Evolutionary conservation across 2,888 invertebrate genomes (phyloP), one percentile per base, ranked within the genome.

Genomic region (Polyommatus icarus): DNA sequence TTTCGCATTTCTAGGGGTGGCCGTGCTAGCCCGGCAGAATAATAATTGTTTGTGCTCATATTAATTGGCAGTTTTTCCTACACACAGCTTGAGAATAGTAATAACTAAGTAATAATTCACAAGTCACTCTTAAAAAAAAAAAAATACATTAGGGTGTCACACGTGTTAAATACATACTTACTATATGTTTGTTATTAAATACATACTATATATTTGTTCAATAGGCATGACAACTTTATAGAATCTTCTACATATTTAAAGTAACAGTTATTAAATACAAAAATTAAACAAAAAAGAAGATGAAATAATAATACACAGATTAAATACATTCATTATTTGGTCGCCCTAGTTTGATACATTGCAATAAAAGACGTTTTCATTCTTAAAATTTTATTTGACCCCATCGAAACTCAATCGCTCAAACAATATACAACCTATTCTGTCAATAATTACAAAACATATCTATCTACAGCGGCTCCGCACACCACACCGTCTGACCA

Each of bases 311-410:
- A 15, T 12, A 50, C 50, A 50, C 18, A 50, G 50, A 18, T 15
- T 18, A 4, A 50, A 54, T 36, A 36, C 8, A 36, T 36, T 36
- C 36, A 36, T 18, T 54, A 18, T 15, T 50, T 15, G 15, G 5
- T 54, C 18, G 54, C 18, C 54, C 18, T 54, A 18, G 54, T 4
- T 50, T 54, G 24, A 2, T 61, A 24, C 24, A 32, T 67, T 67
- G 18, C 61, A 82, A 82, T 81, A 81, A 82, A 82, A 83, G 77
- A 77, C 77, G 29, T 61, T 76, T 79, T 88, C 85, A 85, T 90
- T 92, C 91, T 93, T 92, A 91, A 90, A 92, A 87, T 91, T 93
- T 92, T 93, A 93, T 93, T 93, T 91, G 92, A 92, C 91, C 90
- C 91, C 91, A 91, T 90, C 88, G 86, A 92, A 91, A 93, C 91